These are phyloP conservation scores for Mantis religiosa DNA, from an alignment of 2,888 invertebrate genomes.

Conservation along the genomic window DNA sequence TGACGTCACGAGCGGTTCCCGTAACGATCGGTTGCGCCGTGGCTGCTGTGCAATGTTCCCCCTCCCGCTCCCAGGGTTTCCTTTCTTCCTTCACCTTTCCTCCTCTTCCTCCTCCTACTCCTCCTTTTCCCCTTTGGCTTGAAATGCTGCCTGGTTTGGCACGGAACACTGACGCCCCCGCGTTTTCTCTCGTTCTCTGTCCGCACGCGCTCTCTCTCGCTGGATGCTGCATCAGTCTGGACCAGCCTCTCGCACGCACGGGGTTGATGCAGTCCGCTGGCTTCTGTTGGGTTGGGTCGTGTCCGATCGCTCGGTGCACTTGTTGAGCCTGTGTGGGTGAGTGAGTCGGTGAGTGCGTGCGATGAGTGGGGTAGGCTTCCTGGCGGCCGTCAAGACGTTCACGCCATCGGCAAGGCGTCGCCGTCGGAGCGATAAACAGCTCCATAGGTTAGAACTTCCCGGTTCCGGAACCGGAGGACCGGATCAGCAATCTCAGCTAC, in stretches of 20 bases:
- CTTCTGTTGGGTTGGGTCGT: background rate
- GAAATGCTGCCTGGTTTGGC: slow-evolving; percentile 4
- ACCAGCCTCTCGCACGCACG: slow-evolving; percentile 6
- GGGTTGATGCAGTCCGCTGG: background rate
- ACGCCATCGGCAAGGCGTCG: slow-evolving; percentile 57
- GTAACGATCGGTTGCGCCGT: slow-evolving; percentile 7
- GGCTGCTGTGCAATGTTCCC: background rate
- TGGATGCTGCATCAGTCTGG: slow-evolving; percentile 15
- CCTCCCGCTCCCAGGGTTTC: background rate
- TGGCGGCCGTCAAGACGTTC: slow-evolving; percentile 60
- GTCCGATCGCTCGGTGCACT: background rate
- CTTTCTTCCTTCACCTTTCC: background rate
- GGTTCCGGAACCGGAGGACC: slow-evolving; percentile 18
- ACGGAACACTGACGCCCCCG: slow-evolving; percentile 7
- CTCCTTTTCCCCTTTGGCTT: background rate
- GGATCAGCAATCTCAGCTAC: background rate
- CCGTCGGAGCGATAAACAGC: slow-evolving; percentile 60
- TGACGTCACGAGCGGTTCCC: background rate
- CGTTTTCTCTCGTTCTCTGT: background rate
- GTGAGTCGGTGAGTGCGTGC: background rate
- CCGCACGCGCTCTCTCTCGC: background rate
- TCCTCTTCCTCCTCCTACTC: background rate
- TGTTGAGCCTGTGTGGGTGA: slow-evolving; percentile 1
- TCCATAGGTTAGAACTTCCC: slow-evolving; percentile 43
- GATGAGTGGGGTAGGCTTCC: slow-evolving; percentile 58